These are phyloP conservation scores for Drosophila kuntzei DNA, from an alignment of 2,888 invertebrate genomes.

Conservation along the genomic window DNA sequence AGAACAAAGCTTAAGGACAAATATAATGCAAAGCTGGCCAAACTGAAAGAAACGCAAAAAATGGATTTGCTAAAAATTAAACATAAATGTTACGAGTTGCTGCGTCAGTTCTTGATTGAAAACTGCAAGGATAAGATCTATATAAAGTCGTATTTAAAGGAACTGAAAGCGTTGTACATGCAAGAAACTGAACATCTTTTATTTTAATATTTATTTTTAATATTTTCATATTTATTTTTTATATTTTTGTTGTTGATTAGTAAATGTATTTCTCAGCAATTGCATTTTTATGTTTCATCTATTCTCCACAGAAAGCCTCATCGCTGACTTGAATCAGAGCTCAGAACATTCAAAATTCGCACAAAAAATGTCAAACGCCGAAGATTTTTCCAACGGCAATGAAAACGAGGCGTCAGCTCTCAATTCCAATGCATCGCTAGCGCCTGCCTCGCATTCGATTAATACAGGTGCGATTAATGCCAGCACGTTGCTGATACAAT, in stretches of 20 bases:
- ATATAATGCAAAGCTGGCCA: slow-evolving; percentile 32
- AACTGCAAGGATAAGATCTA: background rate
- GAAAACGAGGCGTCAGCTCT: slow-evolving; percentile 38
- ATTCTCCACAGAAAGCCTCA: slow-evolving; percentile 72
- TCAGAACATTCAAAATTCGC: slow-evolving; percentile 39
- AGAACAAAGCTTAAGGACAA: slow-evolving; percentile 32
- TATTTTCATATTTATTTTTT: slow-evolving; percentile 17
- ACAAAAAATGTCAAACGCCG: slow-evolving; percentile 64
- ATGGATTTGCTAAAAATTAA: slow-evolving; percentile 15
- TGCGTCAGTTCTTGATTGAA: slow-evolving; percentile 29
- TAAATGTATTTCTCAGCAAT: slow-evolving; percentile 10
- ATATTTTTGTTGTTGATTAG: slow-evolving; percentile 18
- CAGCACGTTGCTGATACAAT: slow-evolving; percentile 79
- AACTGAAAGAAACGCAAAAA: slow-evolving; percentile 14
- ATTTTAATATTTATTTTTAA: slow-evolving; percentile 19
- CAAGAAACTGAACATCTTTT: slow-evolving; percentile 16
- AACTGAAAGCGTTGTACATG: slow-evolving; percentile 44
- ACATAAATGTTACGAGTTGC: slow-evolving; percentile 48
- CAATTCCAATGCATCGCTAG: slow-evolving; percentile 20
- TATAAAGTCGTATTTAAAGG: slow-evolving; percentile 35
- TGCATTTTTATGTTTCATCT: slow-evolving; percentile 12
- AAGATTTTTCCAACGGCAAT: slow-evolving; percentile 67
- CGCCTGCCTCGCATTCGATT: slow-evolving; percentile 20
- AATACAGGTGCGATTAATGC: slow-evolving; percentile 60
- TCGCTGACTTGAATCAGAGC: slow-evolving; percentile 48